Conservation (phyloP, 1,140 invertebrate species). For the Drosophila lowei region DNA sequence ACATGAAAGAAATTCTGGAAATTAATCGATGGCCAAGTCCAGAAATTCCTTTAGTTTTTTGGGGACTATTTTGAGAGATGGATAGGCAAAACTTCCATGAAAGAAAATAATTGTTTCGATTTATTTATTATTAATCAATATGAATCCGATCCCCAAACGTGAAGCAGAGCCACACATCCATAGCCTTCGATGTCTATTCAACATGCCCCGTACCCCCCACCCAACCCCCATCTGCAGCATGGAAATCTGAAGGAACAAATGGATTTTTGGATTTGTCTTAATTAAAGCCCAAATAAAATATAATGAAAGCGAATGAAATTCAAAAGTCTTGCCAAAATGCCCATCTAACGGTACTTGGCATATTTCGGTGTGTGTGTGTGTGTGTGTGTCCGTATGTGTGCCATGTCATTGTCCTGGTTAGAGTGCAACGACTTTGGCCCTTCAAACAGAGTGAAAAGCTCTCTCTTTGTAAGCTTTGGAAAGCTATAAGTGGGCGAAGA, state of each 20-base stretch:
- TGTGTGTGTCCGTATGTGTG: constrained; percentile 18
- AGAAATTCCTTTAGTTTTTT: too few species aligned
- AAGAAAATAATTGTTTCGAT: too few species aligned
- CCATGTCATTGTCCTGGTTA: constrained; percentile 64
- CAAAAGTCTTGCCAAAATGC: constrained; percentile 27
- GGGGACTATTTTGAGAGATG: too few species aligned
- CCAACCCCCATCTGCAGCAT: neutral
- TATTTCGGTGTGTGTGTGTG: neutral
- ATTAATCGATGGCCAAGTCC: too few species aligned
- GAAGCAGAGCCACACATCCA: constrained; percentile 4
- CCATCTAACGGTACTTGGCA: constrained; percentile 4
- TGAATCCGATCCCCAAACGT: too few species aligned
- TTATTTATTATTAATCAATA: too few species aligned
- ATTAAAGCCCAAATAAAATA: constrained; percentile 33
- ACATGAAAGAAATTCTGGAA: too few species aligned
- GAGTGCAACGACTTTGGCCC: constrained; percentile 61
- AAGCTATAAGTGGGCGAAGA: constrained; percentile 3
- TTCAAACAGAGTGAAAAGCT: constrained; percentile 42
- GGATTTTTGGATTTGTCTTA: constrained; percentile 35
- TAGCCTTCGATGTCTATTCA: constrained; percentile 70
- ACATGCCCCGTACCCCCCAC: constrained; percentile 37
- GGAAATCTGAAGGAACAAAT: constrained; percentile 9
- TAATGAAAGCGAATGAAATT: constrained; percentile 32
- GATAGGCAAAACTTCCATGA: too few species aligned
- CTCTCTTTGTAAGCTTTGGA: constrained; percentile 39